Evolutionary conservation across 1,140 invertebrate genomes (phyloP), one percentile per base, ranked within the genome.

Genomic region (Procambarus clarkii): DNA sequence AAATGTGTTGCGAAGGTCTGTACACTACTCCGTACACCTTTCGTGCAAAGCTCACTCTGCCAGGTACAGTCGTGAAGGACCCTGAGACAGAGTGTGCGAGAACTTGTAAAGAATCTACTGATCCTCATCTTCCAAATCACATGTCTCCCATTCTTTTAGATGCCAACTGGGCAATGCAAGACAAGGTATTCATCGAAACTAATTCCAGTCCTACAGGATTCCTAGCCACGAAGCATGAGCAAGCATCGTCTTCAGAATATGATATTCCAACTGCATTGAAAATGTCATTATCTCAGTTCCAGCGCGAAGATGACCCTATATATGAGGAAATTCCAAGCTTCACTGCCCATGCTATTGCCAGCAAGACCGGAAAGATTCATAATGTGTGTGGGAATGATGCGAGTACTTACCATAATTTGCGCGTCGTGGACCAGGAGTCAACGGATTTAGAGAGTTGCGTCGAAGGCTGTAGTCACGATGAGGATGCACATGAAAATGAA

Each of bases 41-140:
- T 11, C 78, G 54, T 46, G 58, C 3, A 71, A 24, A 64, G 18
- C 48, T 71, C 78, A 48, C 86, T 71, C 86, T 46, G 24, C 64
- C 78, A 81, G 86, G 86, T 69, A 60, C 64, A 64, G 58, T 88
- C 78, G 34, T 88, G 15, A 54, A 71, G n/a, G 86, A 81, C 78
- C 60, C 86, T 71, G 78, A 34, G 46, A 74, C 86, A 69, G 78
- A 81, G 58, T 64, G 60, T 64, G 2, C 4, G 60, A 64, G 18
- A 64, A 21, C 18, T 18, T 18, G 60, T 64, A 21, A 15, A 0
- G 60, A 64, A 64, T 18, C 60, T 64, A 4, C 4, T 4, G 4
- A 11, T 64, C 60, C 18, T 21, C 60, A 4, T 64, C 60, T 21
- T 64, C 3, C 21, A 18, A 64, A 21, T 21, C 7, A 21, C 60